Base-by-base conservation (phyloP, 2,113 vertebrate species). In the Odocoileus hemionus region DNA sequence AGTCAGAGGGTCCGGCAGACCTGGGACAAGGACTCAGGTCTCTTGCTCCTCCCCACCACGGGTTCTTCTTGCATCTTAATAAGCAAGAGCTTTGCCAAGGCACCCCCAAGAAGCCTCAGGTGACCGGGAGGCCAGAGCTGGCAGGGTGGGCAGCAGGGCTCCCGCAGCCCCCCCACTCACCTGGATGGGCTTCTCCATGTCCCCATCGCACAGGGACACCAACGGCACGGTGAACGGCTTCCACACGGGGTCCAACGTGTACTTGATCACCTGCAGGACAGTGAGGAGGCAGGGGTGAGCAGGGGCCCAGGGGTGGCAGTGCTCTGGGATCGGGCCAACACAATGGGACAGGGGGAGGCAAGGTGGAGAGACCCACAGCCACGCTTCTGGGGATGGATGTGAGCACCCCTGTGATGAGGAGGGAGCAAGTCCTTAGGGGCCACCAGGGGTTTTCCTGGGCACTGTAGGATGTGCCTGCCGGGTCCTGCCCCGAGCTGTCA, bases 161-260 rank as follows among this genome's bases (percentile, higher is more conserved):
- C 17, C 6, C 1, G 0, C 6, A 1, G 11, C 25, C 3, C 19
- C 47, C 78, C 9, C n/a, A 39, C 99, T 94, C 95, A 99, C 99
- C 99, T 99, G 99, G 96, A 99, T 99, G 97, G 98, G 99, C 98
- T 99, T 99, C 97, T 99, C 99, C 93, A 99, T 97, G 55, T 99
- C 99, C 96, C 99, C 99, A 93, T 99, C 99, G 33, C 99, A 99
- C 91, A 99, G 99, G 28, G 99, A 99, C 97, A 99, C 99, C 78
- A 99, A 98, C 21, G 99, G 99, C 97, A 99, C 99, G 0, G 99
- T 99, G 98, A 99, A 99, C 0, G 99, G 98, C 96, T 99, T 99
- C 99, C 99, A 99, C 47, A 99, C 97, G 0, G 99, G 99, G 98
- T 99, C 99, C 98, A 99, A 98, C 0, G 99, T 99, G 98, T 99